Base-by-base conservation (phyloP, 2,888 invertebrate species). In the Scaptomyza reducta region DNA sequence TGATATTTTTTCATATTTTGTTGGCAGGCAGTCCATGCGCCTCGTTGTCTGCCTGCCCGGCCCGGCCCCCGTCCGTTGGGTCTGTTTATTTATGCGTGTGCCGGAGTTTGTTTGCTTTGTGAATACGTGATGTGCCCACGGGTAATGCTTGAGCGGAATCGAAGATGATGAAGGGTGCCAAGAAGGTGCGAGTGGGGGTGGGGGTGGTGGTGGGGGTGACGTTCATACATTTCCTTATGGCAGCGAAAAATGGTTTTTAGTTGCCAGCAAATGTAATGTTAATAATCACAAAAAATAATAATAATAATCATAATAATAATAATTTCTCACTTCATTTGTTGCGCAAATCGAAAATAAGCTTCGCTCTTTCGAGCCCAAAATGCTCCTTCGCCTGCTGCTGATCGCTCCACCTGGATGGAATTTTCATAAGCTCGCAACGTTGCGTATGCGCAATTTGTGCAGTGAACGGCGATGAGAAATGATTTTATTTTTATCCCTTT, bases 271-370 rank as follows among this genome's bases (percentile, higher is more conserved):
- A 61, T 58, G 63, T 66, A 77, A 79, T 77, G 33, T 33, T 47
- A 74, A 75, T 68, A 85, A 78, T 68, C 78, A 75, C 67, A 54
- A 64, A 45, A 71, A 33, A 13, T 4, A 33, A 31, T 33, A 2
- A 33, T 13, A 11, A 71, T 67, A 61, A 75, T 66, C 78, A 79
- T 74, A 70, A 82, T 72, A 67, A 77, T 77, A 81, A 87, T 75
- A 85, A 81, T 87, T 82, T 84, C 85, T 87, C 81, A 84, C 81
- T 82, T 82, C 87, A 87, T 87, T 87, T 87, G 87, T 78, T 84
- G 79, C 85, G 84, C 78, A 87, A 78, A 81, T 83, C 81, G 78
- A 81, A 87, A 77, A 83, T 74, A 68, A 70, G 77, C 70, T 62
- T 38, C 18, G 38, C 11, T 11, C 40, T 38, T 3, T 22, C 3